Evolutionary conservation across 2,113 vertebrate species (phyloP).

Genomic region (Condylura cristata): DNA sequence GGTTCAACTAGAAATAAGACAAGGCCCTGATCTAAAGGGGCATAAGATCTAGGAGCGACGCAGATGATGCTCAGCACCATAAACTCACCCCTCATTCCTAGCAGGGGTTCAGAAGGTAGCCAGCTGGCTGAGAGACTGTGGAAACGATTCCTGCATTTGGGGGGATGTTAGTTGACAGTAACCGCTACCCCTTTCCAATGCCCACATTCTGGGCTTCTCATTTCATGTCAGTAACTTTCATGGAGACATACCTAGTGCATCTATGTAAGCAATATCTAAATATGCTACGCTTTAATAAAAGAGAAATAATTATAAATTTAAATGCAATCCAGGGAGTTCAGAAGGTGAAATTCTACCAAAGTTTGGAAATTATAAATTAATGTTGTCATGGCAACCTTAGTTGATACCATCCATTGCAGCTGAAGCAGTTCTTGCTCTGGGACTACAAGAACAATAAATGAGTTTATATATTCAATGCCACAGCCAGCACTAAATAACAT

Average conservation of each 20-base stretch:
- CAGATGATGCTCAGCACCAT: neutral
- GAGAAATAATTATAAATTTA: slow-evolving; percentile 45
- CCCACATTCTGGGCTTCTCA: neutral
- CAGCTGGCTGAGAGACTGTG: neutral
- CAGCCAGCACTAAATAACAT: neutral
- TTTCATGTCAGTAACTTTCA: neutral
- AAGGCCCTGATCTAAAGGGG: neutral
- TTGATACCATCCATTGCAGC: neutral
- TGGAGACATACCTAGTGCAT: neutral
- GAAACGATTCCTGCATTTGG: neutral
- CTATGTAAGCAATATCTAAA: neutral
- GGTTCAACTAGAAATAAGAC: neutral
- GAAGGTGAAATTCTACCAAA: slow-evolving; percentile 49
- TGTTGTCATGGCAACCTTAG: slow-evolving; percentile 27
- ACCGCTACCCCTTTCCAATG: neutral
- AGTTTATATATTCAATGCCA: slow-evolving; percentile 51
- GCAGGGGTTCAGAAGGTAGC: neutral
- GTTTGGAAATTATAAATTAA: slow-evolving; percentile 39
- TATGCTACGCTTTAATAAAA: slow-evolving; percentile 1
- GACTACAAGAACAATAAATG: neutral
- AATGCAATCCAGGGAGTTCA: slow-evolving; percentile 36
- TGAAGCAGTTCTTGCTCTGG: slow-evolving; percentile 25
- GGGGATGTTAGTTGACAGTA: neutral
- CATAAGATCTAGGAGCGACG: neutral
- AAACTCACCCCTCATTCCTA: neutral